Evolutionary conservation across 37 sponge, comb jelly and placozoan genomes (phyloP).

Genomic region (Mnemiopsis leidyi): DNA sequence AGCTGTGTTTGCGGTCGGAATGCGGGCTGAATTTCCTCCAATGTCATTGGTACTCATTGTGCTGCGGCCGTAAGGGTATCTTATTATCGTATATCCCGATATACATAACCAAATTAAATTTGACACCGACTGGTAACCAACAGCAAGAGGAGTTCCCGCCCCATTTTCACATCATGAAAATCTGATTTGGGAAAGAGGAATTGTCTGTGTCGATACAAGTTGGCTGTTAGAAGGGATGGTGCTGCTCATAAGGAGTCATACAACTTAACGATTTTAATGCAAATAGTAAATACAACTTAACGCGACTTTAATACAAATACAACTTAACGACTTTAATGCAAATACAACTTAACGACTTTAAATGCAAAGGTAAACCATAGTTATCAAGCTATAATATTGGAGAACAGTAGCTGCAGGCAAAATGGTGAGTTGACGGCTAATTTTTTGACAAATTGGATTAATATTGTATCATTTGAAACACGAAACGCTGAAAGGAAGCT

Average conservation of each 20-base stretch:
- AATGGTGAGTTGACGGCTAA: not conserved
- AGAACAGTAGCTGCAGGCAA: not conserved
- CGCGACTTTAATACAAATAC: too few species aligned
- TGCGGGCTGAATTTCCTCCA: not conserved
- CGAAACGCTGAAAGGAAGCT: not conserved
- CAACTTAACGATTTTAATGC: too few species aligned
- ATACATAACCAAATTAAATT: not conserved
- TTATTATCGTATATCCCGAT: not conserved
- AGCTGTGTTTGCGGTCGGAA: not conserved
- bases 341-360: too few species aligned
- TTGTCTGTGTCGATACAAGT: too few species aligned
- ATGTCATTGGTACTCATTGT: not conserved
- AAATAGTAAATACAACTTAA: too few species aligned
- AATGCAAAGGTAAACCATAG: too few species aligned
- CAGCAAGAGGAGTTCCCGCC: not conserved
- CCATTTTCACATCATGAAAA: not conserved
- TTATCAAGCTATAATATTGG: too few species aligned
- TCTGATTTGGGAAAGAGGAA: not conserved
- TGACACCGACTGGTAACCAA: not conserved
- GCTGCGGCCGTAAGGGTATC: too few species aligned
- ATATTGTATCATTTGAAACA: not conserved
- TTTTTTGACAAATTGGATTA: not conserved
- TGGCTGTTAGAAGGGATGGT: too few species aligned
- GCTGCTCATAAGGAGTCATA: too few species aligned
- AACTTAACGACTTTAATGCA: too few species aligned